Evolutionary conservation across 2,888 invertebrate genomes (phyloP).

Genomic region (Dione juno): DNA sequence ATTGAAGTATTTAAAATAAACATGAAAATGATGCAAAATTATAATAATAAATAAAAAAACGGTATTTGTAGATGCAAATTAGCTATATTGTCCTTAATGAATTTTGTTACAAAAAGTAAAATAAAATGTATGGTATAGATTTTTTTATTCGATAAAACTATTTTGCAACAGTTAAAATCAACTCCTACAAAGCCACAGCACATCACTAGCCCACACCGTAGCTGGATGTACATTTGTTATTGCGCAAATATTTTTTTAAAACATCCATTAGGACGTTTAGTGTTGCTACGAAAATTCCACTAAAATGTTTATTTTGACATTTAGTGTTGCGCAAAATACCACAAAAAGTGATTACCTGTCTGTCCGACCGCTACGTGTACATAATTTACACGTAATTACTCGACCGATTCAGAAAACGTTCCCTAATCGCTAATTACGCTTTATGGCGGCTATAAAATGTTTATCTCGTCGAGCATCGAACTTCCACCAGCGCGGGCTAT

Average conservation of each 20-base stretch:
- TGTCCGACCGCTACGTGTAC: neutral
- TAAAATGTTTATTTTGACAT: slow-evolving; percentile 25
- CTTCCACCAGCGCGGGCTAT: slow-evolving; percentile 26
- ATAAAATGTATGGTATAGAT: no score
- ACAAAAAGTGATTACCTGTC: slow-evolving; percentile 19
- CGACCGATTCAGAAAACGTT: slow-evolving; percentile 3
- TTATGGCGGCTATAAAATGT: slow-evolving; percentile 28
- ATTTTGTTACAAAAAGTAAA: no score
- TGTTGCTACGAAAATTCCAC: slow-evolving; percentile 12
- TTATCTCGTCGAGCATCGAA: slow-evolving; percentile 33
- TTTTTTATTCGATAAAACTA: no score
- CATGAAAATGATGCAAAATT: no score
- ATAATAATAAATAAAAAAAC: no score
- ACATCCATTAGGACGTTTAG: slow-evolving; percentile 13
- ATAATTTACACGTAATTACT: slow-evolving; percentile 20
- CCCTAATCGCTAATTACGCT: slow-evolving; percentile 31
- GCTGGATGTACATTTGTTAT: neutral
- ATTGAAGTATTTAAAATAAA: no score
- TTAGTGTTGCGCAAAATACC: slow-evolving; percentile 23
- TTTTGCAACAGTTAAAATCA: neutral
- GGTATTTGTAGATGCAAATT: no score
- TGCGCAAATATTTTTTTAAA: slow-evolving; percentile 4
- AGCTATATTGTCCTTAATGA: no score
- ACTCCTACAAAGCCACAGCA: neutral
- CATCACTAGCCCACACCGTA: neutral